Evolutionary conservation across 2,113 vertebrate species (phyloP).

Genomic region (Plotosus lineatus): DNA sequence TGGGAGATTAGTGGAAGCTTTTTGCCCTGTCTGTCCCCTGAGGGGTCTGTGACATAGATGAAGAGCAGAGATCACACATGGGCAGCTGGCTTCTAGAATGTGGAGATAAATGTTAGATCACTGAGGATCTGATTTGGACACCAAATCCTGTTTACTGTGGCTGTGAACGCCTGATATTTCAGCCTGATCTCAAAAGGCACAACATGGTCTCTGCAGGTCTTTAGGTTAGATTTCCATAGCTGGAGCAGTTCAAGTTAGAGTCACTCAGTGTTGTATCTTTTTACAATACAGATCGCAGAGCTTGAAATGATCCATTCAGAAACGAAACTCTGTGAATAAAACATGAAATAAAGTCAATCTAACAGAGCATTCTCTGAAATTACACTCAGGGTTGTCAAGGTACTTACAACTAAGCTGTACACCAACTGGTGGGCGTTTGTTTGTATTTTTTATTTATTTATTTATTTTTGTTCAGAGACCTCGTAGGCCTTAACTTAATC

Average conservation of each 20-base stretch:
- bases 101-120: constrained; percentile 18
- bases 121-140: constrained; percentile 21
- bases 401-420: no score
- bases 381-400: no score
- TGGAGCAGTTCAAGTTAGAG: not conserved
- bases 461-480: no score
- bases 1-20: constrained; percentile 47
- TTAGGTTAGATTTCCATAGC: not conserved
- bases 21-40: constrained; percentile 41
- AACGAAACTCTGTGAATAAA: no score
- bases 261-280: not conserved
- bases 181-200: not conserved
- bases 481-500: not conserved
- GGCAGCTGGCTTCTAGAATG: constrained; percentile 26
- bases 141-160: not conserved
- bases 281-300: not conserved
- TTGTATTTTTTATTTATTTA: no score
- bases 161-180: not conserved
- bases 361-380: no score
- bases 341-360: no score
- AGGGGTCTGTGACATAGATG: constrained; percentile 48
- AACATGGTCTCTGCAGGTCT: not conserved
- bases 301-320: no score
- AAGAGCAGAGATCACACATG: constrained; percentile 35
- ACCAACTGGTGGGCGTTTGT: no score